phyloP scores from a whole-genome alignment of 1,140 invertebrate genomes.

The Eriosoma lanigerum region DNA sequence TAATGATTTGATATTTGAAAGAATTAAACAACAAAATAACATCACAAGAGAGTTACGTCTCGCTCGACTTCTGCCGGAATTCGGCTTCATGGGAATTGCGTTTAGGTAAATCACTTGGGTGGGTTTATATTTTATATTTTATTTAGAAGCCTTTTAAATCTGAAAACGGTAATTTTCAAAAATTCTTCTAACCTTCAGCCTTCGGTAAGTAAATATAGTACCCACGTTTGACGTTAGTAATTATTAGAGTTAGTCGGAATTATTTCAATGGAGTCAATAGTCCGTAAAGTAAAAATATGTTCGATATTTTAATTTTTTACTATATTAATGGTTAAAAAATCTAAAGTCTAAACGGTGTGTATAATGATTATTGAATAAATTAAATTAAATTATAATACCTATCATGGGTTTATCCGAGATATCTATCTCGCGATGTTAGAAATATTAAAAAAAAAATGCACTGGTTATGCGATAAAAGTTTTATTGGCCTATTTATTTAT shows the following conservation, averaged over 20 bases:
- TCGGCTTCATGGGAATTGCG: conserved; percentile 32
- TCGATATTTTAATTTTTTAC: too few relatives aligned
- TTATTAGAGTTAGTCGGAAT: neutral
- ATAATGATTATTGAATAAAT: neutral
- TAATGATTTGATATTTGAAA: too few relatives aligned
- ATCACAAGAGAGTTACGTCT: too few relatives aligned
- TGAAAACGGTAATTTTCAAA: neutral
- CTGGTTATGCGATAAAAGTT: conserved; percentile 7
- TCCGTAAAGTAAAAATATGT: conserved; percentile 3
- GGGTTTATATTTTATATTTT: neutral
- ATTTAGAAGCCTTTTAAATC: neutral
- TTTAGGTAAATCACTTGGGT: conserved; percentile 26
- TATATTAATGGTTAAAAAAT: neutral
- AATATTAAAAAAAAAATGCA: neutral
- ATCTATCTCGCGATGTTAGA: neutral
- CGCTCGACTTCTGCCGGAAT: conserved; percentile 12
- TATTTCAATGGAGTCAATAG: neutral
- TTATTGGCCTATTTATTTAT: neutral
- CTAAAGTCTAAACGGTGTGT: neutral
- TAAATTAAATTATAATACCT: neutral
- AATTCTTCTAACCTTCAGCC: neutral
- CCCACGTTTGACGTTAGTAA: neutral
- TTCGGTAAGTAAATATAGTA: too few relatives aligned
- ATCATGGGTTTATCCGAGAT: neutral
- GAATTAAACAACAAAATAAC: too few relatives aligned